Evolutionary conservation across 2,797 vertebrate species (phyloP), one percentile per base, ranked within the genome.

Genomic region (Amblyraja radiata): DNA sequence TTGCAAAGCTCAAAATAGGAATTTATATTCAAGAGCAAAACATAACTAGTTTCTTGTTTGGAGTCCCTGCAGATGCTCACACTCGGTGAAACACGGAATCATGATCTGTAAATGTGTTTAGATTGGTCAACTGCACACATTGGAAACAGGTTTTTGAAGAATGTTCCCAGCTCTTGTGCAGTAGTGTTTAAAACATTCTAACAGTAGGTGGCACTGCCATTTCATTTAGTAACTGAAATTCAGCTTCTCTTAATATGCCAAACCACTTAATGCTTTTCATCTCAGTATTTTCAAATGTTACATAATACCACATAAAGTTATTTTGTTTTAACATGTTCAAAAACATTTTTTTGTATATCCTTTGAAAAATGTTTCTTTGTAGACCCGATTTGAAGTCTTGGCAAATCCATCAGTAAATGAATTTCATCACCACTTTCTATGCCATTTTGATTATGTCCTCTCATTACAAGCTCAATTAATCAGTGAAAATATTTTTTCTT

Each of bases 141-240:
- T 32, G 28, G 28, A 86, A 65, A n/a, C 14, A 68, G n/a, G 23
- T 36, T 88, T 68, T 61, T 58, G 81, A 84, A 61, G 68, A 68
- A 88, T 88, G 2, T 32, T 32, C 14, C 23, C 71, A 74, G 18
- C 71, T 74, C 21, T 74, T 88, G 6, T 68, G 61, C 16, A 13
- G 63, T 21, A 32, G 6, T 88, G 1, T 16, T 8, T 88, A 88
- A 65, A 1, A 88, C 18, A 36, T 78, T 78, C 4, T 21, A 88
- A 68, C 84, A 68, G 63, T 32, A 88, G 84, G 63, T 65, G 84
- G 84, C 84, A 68, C 84, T 88, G 84, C 32, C 84, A 68, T 32
- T 68, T 88, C 63, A 88, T 23, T 86, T 88, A 68, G 84, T 23
- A 32, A 88, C 68, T 16, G 36, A 18, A 32, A 88, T 88, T 65